phyloP scores from a whole-genome alignment of 2,888 invertebrate genomes.

The Pachycephus smyrnensis region DNA sequence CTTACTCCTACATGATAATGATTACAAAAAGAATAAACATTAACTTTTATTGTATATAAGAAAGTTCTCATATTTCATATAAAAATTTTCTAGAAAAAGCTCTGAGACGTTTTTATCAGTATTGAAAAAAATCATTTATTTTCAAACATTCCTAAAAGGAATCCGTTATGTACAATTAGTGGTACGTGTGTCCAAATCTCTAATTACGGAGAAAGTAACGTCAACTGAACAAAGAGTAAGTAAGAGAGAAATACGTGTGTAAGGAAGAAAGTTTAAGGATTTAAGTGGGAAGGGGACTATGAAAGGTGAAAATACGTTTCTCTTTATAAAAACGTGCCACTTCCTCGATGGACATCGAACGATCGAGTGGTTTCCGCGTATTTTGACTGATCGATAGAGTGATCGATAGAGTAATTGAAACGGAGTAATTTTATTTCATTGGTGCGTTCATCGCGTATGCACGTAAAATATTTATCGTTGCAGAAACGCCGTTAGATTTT shows the following conservation, averaged over 20 bases:
- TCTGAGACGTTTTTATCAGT: not conserved
- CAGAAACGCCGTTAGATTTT: not conserved
- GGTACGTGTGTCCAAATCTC: not conserved
- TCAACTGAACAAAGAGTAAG: not conserved
- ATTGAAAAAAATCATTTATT: not conserved
- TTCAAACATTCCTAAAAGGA: not conserved
- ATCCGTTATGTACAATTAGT: not conserved
- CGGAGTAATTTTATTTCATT: not conserved
- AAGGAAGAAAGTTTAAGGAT: slow-evolving; percentile 49
- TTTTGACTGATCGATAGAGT: slow-evolving; percentile 39
- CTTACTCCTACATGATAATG: not conserved
- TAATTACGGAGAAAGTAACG: slow-evolving; percentile 53
- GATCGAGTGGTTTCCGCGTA: slow-evolving; percentile 29
- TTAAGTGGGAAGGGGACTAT: slow-evolving; percentile 24
- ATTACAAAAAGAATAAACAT: not conserved
- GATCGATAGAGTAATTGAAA: not conserved
- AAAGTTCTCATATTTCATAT: not conserved
- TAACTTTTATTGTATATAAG: not conserved
- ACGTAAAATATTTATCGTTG: not conserved
- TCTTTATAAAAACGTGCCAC: slow-evolving; percentile 22
- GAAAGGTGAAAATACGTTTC: slow-evolving; percentile 1
- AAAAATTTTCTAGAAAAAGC: not conserved
- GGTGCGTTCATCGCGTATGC: not conserved
- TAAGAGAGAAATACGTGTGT: not conserved
- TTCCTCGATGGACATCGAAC: slow-evolving; percentile 23